Evolutionary conservation across 2,113 vertebrate species (phyloP).

Genomic region (Python bivittatus): DNA sequence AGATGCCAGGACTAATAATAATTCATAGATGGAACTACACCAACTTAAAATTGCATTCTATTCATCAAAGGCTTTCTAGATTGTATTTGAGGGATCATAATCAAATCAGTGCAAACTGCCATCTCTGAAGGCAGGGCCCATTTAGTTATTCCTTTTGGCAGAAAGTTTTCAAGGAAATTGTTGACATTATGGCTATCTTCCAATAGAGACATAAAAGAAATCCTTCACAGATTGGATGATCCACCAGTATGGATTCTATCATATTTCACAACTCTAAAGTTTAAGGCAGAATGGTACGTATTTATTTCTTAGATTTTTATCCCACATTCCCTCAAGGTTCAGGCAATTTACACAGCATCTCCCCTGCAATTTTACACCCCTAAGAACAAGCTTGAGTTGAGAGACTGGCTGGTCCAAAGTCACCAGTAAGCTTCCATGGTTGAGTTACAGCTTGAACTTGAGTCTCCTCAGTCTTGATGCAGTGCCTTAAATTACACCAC

Average conservation of each 20-base stretch:
- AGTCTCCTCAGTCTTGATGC: no score
- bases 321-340: no score
- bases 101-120: not conserved
- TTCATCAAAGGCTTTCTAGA: not conserved
- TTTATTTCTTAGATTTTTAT: not conserved
- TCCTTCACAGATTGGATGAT: not conserved
- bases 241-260: not conserved
- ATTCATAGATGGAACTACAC: not conserved
- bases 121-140: not conserved
- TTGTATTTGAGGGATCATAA: not conserved
- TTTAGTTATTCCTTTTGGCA: not conserved
- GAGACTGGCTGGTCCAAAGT: no score
- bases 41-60: not conserved
- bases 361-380: no score
- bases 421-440: no score
- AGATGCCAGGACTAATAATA: not conserved
- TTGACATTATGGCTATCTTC: not conserved
- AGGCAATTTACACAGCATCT: no score
- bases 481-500: no score
- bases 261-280: not conserved
- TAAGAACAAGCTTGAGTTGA: no score
- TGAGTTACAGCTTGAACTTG: no score
- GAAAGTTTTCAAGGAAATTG: not conserved
- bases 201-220: not conserved
- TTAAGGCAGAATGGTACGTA: not conserved